Evolutionary conservation across 1,140 invertebrate genomes (phyloP).

Genomic region (Nephotettix cincticeps): DNA sequence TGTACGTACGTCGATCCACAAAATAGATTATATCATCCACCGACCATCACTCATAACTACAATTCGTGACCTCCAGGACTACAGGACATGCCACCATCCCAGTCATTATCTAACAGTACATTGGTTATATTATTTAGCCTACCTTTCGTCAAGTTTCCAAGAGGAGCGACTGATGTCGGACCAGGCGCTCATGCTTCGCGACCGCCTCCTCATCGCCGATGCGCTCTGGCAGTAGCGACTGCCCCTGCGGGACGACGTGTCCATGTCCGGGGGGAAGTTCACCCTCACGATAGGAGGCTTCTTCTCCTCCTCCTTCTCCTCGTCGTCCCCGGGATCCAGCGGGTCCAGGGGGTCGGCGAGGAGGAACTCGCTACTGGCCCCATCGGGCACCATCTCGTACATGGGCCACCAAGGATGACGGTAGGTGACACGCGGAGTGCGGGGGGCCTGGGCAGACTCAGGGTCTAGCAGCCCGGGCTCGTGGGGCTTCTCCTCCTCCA

Average conservation of each 20-base stretch:
- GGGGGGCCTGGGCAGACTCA: not conserved
- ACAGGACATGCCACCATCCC: no score
- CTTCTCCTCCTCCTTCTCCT: conserved; percentile 16
- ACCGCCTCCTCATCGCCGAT: conserved; percentile 53
- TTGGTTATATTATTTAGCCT: conserved; percentile 41
- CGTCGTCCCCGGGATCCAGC: not conserved
- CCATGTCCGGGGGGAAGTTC: conserved; percentile 65
- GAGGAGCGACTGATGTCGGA: conserved; percentile 78
- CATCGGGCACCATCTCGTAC: conserved; percentile 29
- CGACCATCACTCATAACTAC: no score
- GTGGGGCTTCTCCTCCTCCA: not conserved
- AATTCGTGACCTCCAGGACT: no score
- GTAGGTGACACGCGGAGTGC: not conserved
- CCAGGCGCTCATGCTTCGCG: conserved; percentile 81
- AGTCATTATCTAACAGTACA: no score
- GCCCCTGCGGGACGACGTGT: conserved; percentile 57
- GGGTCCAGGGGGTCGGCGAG: conserved; percentile 17
- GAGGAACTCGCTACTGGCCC: conserved; percentile 24
- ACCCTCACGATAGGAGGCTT: conserved; percentile 54
- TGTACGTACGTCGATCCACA: no score
- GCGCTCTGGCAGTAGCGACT: conserved; percentile 46
- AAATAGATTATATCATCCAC: no score
- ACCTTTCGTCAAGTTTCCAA: conserved; percentile 79
- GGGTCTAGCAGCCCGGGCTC: not conserved
- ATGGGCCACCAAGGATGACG: conserved; percentile 26